A percentile compares a stretch with the other conserved stretches of the same genome.
Conservation (phyloP, 2,113 vertebrate species). For the Brachyhypopomus gauderio region DNA sequence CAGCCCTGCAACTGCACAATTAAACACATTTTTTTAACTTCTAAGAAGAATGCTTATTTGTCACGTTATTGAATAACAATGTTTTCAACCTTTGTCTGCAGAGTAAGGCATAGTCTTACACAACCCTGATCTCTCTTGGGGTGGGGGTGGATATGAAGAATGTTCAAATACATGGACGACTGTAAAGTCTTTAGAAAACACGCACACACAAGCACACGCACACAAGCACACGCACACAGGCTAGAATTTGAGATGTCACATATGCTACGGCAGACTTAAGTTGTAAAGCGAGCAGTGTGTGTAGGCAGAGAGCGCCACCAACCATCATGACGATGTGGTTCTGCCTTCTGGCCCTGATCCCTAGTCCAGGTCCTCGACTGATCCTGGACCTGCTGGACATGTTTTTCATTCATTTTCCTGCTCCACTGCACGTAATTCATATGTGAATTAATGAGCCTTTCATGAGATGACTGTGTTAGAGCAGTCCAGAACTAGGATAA, state of each 20-base stretch:
- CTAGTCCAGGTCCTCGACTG: not conserved
- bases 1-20: slow-evolving; percentile 23
- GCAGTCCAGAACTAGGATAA: not conserved
- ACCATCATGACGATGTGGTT: no score
- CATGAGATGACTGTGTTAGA: not conserved
- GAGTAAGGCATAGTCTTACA: slow-evolving; percentile 15
- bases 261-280: not conserved
- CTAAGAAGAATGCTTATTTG: not conserved
- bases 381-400: no score
- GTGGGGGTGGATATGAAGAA: not conserved
- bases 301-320: not conserved
- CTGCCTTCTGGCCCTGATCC: not conserved
- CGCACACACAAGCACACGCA: not conserved
- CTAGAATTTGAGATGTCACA: not conserved
- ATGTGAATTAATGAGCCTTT: not conserved
- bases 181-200: slow-evolving; percentile 16
- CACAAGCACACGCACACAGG: not conserved
- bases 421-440: not conserved
- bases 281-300: not conserved
- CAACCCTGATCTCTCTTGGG: not conserved
- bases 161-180: not conserved
- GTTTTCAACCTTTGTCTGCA: not conserved
- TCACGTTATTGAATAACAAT: not conserved
- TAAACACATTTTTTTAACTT: not conserved
- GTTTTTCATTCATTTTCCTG: no score